phyloP scores from a whole-genome alignment of 2,113 vertebrate species.

The Prolemur simus region DNA sequence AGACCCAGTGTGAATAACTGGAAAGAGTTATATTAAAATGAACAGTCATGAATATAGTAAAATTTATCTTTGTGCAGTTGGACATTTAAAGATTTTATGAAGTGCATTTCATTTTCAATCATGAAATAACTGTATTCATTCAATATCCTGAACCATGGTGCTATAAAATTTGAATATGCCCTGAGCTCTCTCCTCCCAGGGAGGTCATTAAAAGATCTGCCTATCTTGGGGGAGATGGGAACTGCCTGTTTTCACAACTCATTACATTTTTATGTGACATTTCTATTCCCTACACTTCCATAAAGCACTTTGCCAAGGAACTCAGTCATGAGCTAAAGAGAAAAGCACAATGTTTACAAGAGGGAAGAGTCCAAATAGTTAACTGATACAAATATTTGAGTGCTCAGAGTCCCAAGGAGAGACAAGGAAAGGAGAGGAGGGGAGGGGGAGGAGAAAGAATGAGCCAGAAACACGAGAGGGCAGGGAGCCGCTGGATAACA shows the following conservation, averaged over 20 bases:
- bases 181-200: background rate
- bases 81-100: slow-evolving; percentile 28
- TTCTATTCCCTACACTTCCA: slow-evolving; percentile 37
- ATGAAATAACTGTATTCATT: slow-evolving; percentile 12
- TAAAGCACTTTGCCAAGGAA: slow-evolving; percentile 52
- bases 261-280: slow-evolving; percentile 55
- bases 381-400: background rate
- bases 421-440: background rate
- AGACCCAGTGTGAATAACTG: background rate
- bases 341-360: slow-evolving; percentile 39
- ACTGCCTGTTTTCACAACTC: slow-evolving; percentile 24
- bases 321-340: slow-evolving; percentile 38
- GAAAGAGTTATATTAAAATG: background rate
- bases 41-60: background rate
- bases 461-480: too few relatives aligned
- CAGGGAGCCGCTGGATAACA: background rate
- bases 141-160: slow-evolving; percentile 45
- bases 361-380: background rate
- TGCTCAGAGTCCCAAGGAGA: background rate
- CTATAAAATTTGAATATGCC: slow-evolving; percentile 50
- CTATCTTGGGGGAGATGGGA: slow-evolving; percentile 17
- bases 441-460: background rate
- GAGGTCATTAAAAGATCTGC: slow-evolving; percentile 32
- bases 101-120: slow-evolving; percentile 49
- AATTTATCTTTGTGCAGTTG: background rate